A percentile compares a stretch with the other conserved stretches of the same genome.
These are phyloP conservation scores for Cataglyphis altisquamis DNA, from an alignment of 2,888 invertebrate genomes.

Conservation along the genomic window DNA sequence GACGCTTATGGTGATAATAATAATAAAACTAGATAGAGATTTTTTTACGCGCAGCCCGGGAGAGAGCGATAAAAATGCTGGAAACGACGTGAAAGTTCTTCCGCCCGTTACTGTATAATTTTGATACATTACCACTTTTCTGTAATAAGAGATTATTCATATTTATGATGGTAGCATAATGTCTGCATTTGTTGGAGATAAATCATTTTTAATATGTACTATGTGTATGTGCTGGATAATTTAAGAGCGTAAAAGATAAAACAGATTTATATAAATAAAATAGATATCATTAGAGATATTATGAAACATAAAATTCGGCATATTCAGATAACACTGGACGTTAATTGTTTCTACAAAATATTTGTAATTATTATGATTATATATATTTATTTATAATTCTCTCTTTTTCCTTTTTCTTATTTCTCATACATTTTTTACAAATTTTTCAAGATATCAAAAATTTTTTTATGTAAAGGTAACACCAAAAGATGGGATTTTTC, in stretches of 20 bases:
- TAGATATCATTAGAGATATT: slow-evolving; percentile 4
- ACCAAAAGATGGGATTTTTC: not conserved
- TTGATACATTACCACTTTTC: slow-evolving; percentile 40
- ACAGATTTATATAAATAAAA: slow-evolving; percentile 7
- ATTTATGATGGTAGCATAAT: slow-evolving; percentile 27
- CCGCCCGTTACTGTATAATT: slow-evolving; percentile 40
- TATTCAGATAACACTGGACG: not conserved
- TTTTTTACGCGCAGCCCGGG: slow-evolving; percentile 24
- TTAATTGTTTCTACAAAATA: not conserved
- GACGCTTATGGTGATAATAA: slow-evolving; percentile 47
- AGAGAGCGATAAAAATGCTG: slow-evolving; percentile 36
- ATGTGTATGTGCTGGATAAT: not conserved
- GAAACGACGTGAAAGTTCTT: slow-evolving; percentile 39
- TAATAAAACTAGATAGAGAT: slow-evolving; percentile 48
- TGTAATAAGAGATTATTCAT: slow-evolving; percentile 38
- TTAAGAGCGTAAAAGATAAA: not conserved
- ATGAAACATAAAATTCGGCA: not conserved
- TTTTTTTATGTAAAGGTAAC: not conserved
- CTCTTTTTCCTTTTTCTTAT: not conserved
- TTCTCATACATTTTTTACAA: not conserved
- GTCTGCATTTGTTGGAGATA: slow-evolving; percentile 38
- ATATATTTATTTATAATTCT: not conserved
- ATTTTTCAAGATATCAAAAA: not conserved
- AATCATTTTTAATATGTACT: slow-evolving; percentile 36
- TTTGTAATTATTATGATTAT: not conserved